phyloP scores from a whole-genome alignment of 2,113 vertebrate genomes.

The Pseudorectes ferrugineus region DNA sequence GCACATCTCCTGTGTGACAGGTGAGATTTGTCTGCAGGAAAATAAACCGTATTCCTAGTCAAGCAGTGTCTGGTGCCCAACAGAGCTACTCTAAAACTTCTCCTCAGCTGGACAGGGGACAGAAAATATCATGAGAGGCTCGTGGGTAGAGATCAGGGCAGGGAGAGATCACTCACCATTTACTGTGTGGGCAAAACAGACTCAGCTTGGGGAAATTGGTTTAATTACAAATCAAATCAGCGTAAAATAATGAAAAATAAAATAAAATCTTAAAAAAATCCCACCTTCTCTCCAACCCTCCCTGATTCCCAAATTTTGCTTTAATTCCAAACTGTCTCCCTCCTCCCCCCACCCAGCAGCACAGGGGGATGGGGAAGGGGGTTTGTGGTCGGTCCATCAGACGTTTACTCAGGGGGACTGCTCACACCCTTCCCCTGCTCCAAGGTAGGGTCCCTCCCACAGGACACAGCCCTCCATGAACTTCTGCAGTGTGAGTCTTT shows the following conservation, averaged over 20 bases:
- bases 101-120: background rate
- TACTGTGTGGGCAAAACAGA: background rate
- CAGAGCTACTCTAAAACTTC: background rate
- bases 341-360: no score
- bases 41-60: background rate
- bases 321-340: background rate
- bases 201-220: background rate
- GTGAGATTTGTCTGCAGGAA: background rate
- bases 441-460: background rate
- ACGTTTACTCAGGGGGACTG: background rate
- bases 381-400: background rate
- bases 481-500: background rate
- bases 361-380: no score
- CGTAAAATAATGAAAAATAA: background rate
- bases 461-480: background rate
- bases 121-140: background rate
- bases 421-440: background rate
- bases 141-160: background rate
- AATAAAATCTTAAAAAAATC: background rate
- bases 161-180: background rate
- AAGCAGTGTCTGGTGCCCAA: background rate
- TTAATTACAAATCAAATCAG: background rate
- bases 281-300: no score
- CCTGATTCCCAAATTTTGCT: background rate
- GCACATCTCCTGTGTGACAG: rapidly evolving